phyloP scores from a whole-genome alignment of 2,888 invertebrate genomes.

The Achlya flavicornis region DNA sequence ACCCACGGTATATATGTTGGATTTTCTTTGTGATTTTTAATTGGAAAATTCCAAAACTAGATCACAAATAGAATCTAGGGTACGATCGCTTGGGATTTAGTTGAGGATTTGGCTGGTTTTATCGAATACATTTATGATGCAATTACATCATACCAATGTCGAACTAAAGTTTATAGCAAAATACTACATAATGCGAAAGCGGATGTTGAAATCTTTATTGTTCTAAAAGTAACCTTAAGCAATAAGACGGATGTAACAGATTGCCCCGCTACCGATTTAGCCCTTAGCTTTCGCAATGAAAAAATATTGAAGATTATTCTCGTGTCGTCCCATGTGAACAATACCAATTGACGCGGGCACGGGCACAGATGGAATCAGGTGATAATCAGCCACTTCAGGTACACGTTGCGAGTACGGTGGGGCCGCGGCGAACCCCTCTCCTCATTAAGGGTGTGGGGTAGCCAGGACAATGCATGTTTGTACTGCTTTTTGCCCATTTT shows the following conservation, averaged over 20 bases:
- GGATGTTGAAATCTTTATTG: background rate
- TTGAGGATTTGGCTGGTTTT: background rate
- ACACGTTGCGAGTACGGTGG: constrained; percentile 57
- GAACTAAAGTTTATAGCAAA: background rate
- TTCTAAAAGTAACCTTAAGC: background rate
- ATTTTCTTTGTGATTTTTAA: background rate
- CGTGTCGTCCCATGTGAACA: background rate
- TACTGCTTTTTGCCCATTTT: constrained; percentile 84
- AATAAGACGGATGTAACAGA: background rate
- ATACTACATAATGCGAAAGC: background rate
- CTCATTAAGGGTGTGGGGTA: constrained; percentile 76
- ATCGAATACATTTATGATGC: constrained; percentile 5
- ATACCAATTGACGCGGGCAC: constrained; percentile 28
- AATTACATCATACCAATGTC: background rate
- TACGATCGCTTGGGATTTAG: constrained; percentile 5
- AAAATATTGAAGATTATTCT: background rate
- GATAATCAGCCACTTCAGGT: constrained; percentile 79
- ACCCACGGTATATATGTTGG: background rate
- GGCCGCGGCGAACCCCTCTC: constrained; percentile 53
- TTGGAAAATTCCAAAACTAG: constrained; percentile 5
- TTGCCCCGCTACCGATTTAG: background rate
- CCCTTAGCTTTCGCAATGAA: background rate
- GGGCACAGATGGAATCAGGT: constrained; percentile 74
- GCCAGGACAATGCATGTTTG: constrained; percentile 83
- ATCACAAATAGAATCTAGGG: constrained; percentile 4